Evolutionary conservation across 2,888 invertebrate species (phyloP), one percentile per base, ranked within the genome.

Genomic region (Rhogogaster chlorosoma): DNA sequence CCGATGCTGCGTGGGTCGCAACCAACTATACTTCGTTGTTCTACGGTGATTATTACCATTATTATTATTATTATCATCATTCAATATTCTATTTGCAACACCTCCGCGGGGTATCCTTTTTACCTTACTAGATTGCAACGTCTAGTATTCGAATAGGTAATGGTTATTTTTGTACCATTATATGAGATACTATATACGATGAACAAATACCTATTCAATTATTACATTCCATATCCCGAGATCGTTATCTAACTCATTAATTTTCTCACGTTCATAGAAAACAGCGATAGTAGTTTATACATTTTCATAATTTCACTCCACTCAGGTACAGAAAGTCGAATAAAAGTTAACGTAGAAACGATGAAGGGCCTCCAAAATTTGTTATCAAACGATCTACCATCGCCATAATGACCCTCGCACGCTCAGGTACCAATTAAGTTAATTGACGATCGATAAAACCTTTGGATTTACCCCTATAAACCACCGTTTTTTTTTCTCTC

Each of bases 31-130:
- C 57, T 67, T 45, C 45, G 67, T 67, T 70, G 83, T 80, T 83
- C 45, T n/a, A n/a, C 6, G 42, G 22, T 45, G 67, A 57, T 64
- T 82, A 82, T 64, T 38, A 70, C 49, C 6, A 67, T 67, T 29
- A 83, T 67, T 57, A 42, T 61, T 6, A 71, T 78, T 38, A 61
- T 80, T 80, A 64, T 64, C 22, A 80, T 80, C 61, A 80, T 80
- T 80, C 61, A 80, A 80, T 80, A 80, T 80, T 61, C 80, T 32
- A 80, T 26, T 80, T 61, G 80, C 80, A 80, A 80, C 80, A 80
- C 80, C 61, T 64, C 38, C 80, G 36, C 38, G 26, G 53, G 45
- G n/a, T 77, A 77, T 29, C 15, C 26, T 77, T 77, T 49, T 77
- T 29, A 49, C 49, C 26, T 49, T 38, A 49, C 12, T 53, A 22